Conservation (phyloP, 2,113 vertebrate genomes). For the Dasyornis broadbenti region DNA sequence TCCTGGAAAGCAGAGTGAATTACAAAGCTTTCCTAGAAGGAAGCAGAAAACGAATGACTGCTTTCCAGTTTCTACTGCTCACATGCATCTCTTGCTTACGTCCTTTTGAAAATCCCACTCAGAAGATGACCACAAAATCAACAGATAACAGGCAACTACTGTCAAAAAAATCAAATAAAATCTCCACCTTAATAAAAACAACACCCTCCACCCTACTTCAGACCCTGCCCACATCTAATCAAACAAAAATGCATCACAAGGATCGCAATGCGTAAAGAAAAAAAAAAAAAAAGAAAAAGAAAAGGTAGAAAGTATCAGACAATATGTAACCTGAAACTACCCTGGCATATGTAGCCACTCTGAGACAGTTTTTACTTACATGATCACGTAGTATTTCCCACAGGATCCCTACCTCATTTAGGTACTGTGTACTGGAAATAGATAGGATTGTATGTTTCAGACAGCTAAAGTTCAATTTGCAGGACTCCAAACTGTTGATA, state of each 20-base stretch:
- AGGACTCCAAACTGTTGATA: not conserved
- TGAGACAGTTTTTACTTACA: not conserved
- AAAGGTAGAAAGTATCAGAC: not conserved
- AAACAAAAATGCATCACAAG: not conserved
- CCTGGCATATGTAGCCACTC: not conserved
- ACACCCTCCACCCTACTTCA: not conserved
- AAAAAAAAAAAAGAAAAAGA: not conserved
- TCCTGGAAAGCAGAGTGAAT: not conserved
- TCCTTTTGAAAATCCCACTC: not conserved
- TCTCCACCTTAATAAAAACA: not conserved
- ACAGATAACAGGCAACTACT: not conserved
- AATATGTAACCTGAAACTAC: not conserved
- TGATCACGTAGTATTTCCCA: not conserved
- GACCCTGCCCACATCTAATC: rapidly evolving
- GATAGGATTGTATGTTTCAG: not conserved
- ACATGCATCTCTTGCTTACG: not conserved
- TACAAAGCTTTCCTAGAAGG: not conserved
- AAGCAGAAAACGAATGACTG: not conserved
- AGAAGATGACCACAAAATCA: not conserved
- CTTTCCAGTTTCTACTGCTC: not conserved
- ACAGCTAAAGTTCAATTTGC: not conserved
- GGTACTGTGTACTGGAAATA: not conserved
- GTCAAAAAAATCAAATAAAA: not conserved
- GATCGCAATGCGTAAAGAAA: not conserved
- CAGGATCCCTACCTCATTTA: not conserved